phyloP scores from a whole-genome alignment of 2,113 vertebrate species.

The Cichladusa arquata region DNA sequence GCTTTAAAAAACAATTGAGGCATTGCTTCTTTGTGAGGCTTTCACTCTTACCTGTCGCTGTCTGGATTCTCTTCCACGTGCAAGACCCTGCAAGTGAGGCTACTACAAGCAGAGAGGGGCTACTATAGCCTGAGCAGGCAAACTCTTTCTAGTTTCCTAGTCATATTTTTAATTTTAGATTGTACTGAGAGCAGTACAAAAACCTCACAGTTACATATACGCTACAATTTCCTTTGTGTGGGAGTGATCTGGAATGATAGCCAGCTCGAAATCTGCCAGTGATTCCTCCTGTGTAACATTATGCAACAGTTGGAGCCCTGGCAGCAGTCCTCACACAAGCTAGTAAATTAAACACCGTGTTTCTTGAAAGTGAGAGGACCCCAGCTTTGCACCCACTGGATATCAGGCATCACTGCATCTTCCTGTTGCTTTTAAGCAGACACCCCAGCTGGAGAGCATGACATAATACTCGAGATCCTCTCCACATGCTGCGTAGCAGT shows the following conservation, averaged over 20 bases:
- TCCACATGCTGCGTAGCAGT: accelerated
- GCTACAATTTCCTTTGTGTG: conserved; percentile 57
- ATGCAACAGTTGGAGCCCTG: conserved; percentile 49
- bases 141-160: background rate
- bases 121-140: background rate
- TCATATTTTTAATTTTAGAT: conserved; percentile 16
- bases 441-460: background rate
- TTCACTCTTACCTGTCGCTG: conserved; percentile 28
- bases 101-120: background rate
- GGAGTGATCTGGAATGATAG: conserved; percentile 55
- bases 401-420: background rate
- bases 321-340: background rate
- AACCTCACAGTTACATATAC: conserved; percentile 19
- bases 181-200: conserved; percentile 22
- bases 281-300: conserved; percentile 49
- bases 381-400: background rate
- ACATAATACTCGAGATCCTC: background rate
- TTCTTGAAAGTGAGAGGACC: background rate
- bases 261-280: conserved; percentile 54
- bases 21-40: background rate
- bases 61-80: background rate
- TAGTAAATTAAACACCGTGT: background rate
- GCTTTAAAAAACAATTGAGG: background rate
- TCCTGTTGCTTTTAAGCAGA: background rate
- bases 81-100: background rate